Conservation (phyloP, 1,140 invertebrate genomes). For the Panagrolaimus sp. region DNA sequence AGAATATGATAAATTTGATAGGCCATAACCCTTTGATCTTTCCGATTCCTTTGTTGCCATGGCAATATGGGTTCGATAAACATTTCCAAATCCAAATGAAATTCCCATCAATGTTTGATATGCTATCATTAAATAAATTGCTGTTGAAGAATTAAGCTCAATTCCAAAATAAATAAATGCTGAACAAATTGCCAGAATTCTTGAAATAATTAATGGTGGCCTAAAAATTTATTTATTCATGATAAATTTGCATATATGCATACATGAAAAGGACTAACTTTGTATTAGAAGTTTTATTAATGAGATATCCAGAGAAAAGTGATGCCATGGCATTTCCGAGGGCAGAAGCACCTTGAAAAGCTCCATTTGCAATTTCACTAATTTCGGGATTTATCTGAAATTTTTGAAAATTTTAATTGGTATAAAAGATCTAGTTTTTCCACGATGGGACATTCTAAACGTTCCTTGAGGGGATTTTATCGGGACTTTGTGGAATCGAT, state of each 20-base stretch:
- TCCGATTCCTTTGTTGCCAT: slow-evolving; percentile 9
- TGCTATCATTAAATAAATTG: neutral
- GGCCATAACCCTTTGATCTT: neutral
- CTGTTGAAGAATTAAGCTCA: neutral
- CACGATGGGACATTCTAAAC: too few relatives aligned
- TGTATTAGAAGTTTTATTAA: neutral
- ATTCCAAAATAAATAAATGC: slow-evolving; percentile 7
- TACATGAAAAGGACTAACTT: neutral
- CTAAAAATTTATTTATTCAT: neutral
- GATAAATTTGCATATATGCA: neutral
- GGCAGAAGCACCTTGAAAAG: slow-evolving; percentile 10
- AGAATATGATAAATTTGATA: neutral
- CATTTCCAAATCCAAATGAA: neutral
- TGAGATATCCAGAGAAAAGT: neutral
- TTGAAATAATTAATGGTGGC: neutral
- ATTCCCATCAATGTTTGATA: slow-evolving; percentile 1
- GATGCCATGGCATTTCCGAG: neutral
- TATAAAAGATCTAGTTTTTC: too few relatives aligned
- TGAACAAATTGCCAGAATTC: neutral
- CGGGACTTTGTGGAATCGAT: too few relatives aligned
- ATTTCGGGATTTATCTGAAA: slow-evolving; percentile 12
- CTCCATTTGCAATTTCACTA: neutral
- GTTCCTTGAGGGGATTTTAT: too few relatives aligned
- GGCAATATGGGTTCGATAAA: slow-evolving; percentile 9
- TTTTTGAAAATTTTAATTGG: too few relatives aligned